Evolutionary conservation across 2,888 invertebrate genomes (phyloP).

Genomic region (Cylindroiulus punctatus): DNA sequence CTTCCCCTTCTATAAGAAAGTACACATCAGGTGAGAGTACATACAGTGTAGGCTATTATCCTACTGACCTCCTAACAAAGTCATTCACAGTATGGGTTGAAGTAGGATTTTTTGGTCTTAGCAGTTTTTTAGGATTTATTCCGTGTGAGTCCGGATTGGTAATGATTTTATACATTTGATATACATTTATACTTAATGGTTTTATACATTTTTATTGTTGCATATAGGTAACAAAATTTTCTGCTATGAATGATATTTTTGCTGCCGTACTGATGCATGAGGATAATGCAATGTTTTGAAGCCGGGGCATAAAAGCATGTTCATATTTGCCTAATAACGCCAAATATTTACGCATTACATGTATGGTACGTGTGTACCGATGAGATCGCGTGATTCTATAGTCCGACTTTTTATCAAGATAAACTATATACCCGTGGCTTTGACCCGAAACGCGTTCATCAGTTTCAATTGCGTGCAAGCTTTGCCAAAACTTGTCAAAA

Average conservation of each 20-base stretch:
- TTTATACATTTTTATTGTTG: background rate
- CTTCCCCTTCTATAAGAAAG: background rate
- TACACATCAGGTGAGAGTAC: constrained; percentile 1
- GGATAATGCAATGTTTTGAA: background rate
- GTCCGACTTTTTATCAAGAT: background rate
- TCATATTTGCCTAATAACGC: background rate
- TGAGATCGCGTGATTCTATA: background rate
- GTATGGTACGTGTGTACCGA: too few relatives aligned
- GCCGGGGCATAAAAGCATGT: background rate
- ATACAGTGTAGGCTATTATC: too few relatives aligned
- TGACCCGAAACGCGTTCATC: background rate
- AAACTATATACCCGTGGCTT: constrained; percentile 14
- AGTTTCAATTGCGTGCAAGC: background rate
- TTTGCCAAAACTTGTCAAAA: too few relatives aligned
- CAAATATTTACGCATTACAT: background rate
- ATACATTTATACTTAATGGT: background rate
- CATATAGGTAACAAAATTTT: background rate
- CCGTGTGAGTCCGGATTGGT: background rate
- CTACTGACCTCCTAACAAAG: constrained; percentile 22
- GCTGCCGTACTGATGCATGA: background rate
- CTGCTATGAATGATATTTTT: background rate
- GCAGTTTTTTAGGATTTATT: background rate
- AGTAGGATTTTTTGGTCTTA: background rate
- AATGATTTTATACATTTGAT: background rate
- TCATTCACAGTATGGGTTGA: background rate